A percentile compares a stretch with the other conserved stretches of the same genome.
phyloP scores from a whole-genome alignment of 2,797 vertebrate genomes.

The Apogon hyalosoma region DNA sequence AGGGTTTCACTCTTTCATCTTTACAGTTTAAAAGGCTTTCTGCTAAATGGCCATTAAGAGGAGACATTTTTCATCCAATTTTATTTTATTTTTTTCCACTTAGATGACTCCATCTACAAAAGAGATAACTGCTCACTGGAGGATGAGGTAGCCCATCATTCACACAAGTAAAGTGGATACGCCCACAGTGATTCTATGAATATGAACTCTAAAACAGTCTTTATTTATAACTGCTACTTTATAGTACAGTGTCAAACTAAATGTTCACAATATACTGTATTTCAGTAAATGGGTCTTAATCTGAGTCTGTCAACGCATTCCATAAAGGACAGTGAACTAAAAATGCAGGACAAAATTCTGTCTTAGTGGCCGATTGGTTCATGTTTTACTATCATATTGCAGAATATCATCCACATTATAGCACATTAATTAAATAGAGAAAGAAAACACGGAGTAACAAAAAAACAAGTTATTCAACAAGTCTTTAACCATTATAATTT shows the following conservation, averaged over 20 bases:
- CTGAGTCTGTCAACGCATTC: not conserved
- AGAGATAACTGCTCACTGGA: constrained; percentile 14
- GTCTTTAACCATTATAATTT: too few relatives aligned
- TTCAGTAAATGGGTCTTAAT: not conserved
- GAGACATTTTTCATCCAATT: constrained; percentile 9
- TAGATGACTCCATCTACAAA: constrained; percentile 11
- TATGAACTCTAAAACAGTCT: not conserved
- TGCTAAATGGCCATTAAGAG: not conserved
- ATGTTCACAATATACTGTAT: constrained; percentile 5
- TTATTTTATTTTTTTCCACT: constrained; percentile 1
- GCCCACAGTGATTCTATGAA: not conserved
- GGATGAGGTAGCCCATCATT: not conserved
- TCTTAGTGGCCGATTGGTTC: too few relatives aligned
- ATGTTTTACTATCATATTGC: too few relatives aligned
- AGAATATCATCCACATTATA: too few relatives aligned
- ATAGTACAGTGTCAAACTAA: not conserved
- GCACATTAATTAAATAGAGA: too few relatives aligned
- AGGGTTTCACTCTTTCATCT: not conserved
- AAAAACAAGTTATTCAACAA: not conserved
- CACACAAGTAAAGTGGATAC: constrained; percentile 1
- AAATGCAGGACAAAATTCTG: not conserved
- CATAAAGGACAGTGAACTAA: not conserved
- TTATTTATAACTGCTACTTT: constrained; percentile 2
- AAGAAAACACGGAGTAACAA: too few relatives aligned
- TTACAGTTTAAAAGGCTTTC: constrained; percentile 6